These are phyloP conservation scores for Donacobius atricapilla DNA, from an alignment of 2,113 vertebrate genomes.

Conservation along the genomic window DNA sequence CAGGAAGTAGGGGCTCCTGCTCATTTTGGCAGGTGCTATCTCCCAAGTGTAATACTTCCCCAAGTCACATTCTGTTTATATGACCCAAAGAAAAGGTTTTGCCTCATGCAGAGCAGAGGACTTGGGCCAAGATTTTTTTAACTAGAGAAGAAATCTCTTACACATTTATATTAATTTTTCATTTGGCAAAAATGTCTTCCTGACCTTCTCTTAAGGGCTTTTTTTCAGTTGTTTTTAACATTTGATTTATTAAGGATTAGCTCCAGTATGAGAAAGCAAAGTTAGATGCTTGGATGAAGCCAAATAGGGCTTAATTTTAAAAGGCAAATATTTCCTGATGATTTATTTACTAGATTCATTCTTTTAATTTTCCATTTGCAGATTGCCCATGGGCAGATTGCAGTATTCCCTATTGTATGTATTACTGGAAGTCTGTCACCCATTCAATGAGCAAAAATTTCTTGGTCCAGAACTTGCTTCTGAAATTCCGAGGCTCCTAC, in stretches of 20 bases:
- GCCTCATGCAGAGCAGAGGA: neutral
- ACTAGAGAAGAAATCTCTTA: neutral
- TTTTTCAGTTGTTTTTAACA: constrained; percentile 18
- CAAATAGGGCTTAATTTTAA: constrained; percentile 24
- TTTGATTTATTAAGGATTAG: constrained; percentile 53
- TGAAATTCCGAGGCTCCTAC: neutral
- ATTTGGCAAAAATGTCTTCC: constrained; percentile 8
- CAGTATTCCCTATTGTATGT: constrained; percentile 18
- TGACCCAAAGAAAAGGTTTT: neutral
- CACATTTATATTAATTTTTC: constrained; percentile 1
- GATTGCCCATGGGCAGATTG: constrained; percentile 39
- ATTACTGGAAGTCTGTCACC: constrained; percentile 36
- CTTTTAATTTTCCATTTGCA: constrained; percentile 54
- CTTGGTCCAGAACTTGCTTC: neutral
- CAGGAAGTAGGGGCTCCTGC: neutral
- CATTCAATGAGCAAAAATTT: constrained; percentile 30
- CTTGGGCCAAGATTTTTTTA: constrained; percentile 2
- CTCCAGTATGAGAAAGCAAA: constrained; percentile 16
- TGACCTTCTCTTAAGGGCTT: neutral
- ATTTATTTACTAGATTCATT: constrained; percentile 25
- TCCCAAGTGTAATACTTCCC: neutral
- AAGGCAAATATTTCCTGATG: constrained; percentile 9
- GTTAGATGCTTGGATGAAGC: constrained; percentile 32
- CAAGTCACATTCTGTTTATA: neutral
- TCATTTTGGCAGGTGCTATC: neutral